Evolutionary conservation across 2,113 vertebrate species (phyloP).

Genomic region (Lepidothrix coronata): DNA sequence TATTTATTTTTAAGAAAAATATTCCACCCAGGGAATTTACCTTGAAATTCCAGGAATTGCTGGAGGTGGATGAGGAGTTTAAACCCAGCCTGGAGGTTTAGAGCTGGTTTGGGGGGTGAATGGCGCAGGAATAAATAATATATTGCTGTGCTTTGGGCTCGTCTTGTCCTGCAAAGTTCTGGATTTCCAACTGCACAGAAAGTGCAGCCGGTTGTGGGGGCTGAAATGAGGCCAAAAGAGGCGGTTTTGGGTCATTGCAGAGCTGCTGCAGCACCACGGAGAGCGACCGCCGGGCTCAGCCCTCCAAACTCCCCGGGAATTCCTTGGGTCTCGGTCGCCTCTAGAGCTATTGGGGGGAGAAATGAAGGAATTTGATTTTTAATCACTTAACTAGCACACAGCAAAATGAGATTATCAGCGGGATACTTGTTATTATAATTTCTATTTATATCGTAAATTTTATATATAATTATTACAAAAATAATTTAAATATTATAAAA

Average conservation of each 20-base stretch:
- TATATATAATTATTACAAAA: too few species aligned
- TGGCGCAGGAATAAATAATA: neutral
- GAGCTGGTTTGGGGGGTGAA: rapidly evolving
- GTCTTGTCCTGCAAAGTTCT: neutral
- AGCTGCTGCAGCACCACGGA: neutral
- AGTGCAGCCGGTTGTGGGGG: neutral
- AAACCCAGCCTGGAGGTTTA: neutral
- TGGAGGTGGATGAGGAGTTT: neutral
- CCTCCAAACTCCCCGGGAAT: rapidly evolving
- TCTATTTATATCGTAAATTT: too few species aligned
- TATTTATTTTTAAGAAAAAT: too few species aligned
- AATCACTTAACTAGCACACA: too few species aligned
- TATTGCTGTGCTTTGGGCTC: neutral
- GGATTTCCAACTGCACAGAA: neutral
- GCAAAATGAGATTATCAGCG: neutral
- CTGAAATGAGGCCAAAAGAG: neutral
- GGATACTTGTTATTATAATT: too few species aligned
- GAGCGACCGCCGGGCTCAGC: neutral
- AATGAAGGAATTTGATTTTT: neutral
- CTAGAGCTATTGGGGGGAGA: too few species aligned
- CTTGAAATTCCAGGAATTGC: neutral
- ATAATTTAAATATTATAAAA: too few species aligned
- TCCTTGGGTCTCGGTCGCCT: neutral
- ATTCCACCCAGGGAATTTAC: neutral
- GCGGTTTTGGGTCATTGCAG: neutral